phyloP scores from a whole-genome alignment of 1,140 invertebrate genomes.

The Anadara kagoshimensis region DNA sequence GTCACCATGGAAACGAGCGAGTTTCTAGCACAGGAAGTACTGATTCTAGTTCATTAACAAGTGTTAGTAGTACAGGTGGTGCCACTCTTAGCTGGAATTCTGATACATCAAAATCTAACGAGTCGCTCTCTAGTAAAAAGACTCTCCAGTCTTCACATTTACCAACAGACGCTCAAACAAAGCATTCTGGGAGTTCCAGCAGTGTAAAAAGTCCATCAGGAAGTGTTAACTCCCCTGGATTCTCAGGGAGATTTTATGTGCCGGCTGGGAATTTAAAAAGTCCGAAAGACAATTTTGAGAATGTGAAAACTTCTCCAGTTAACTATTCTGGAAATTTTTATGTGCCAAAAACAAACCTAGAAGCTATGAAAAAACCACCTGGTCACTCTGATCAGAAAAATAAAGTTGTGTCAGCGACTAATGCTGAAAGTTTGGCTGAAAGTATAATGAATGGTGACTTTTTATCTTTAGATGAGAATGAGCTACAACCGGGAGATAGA shows the following conservation, averaged over 20 bases:
- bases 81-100: conserved; percentile 55
- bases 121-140: conserved; percentile 12
- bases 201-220: neutral
- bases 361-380: neutral
- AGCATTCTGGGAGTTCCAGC: neutral
- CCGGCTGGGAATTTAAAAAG: neutral
- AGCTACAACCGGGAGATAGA: conserved; percentile 35
- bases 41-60: conserved; percentile 61
- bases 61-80: conserved; percentile 50
- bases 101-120: conserved; percentile 35
- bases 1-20: conserved; percentile 28
- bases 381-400: neutral
- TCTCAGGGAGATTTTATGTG: neutral
- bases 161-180: neutral
- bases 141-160: conserved; percentile 4
- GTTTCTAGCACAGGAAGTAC: conserved; percentile 56
- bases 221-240: conserved; percentile 11
- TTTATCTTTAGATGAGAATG: conserved; percentile 26
- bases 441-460: conserved; percentile 46
- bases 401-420: conserved; percentile 22
- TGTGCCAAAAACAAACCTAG: conserved; percentile 26
- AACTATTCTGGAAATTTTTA: no score
- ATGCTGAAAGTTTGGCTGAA: conserved; percentile 37
- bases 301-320: conserved; percentile 4
- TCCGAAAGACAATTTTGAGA: neutral